Conservation (phyloP, 53 echinoderm and acorn worm species). For the Actinopyga echinites region DNA sequence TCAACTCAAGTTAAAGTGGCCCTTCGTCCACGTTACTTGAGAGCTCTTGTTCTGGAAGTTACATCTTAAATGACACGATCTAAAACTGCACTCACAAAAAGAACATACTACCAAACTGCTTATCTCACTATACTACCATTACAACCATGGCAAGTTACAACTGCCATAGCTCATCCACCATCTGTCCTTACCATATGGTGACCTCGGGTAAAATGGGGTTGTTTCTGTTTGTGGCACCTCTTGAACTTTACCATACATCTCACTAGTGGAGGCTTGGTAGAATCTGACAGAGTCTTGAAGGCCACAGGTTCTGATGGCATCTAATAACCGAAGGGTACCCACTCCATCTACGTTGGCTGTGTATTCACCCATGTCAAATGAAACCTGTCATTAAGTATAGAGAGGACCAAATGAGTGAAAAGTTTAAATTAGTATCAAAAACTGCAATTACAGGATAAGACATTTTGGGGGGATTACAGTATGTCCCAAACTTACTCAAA, state of each 20-base stretch:
- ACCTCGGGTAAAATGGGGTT: constrained; percentile 95
- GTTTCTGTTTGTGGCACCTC: constrained; percentile 96
- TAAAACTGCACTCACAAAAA: too few species aligned
- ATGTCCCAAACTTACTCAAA: not conserved
- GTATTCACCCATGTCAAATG: constrained; percentile 98
- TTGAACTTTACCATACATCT: constrained; percentile 97
- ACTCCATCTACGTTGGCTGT: constrained; percentile 96
- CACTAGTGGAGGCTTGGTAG: constrained; percentile 98
- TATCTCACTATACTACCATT: not conserved
- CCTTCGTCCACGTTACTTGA: too few species aligned
- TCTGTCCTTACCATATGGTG: constrained; percentile 81
- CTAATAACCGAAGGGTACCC: constrained; percentile 84
- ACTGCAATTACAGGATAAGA: not conserved
- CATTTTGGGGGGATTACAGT: not conserved
- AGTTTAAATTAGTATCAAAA: not conserved
- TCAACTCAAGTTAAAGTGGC: too few species aligned
- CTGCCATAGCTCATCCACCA: not conserved
- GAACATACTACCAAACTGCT: not conserved
- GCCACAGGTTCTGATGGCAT: constrained; percentile 92
- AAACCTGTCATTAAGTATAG: constrained; percentile 61
- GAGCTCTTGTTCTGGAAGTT: too few species aligned
- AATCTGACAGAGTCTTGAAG: constrained; percentile 77
- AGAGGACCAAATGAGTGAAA: not conserved
- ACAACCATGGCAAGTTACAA: not conserved
- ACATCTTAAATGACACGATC: too few species aligned